A percentile compares a stretch with the other conserved stretches of the same genome.
Evolutionary conservation across 2,113 vertebrate species (phyloP).

Genomic region (Diglossa brunneiventris): DNA sequence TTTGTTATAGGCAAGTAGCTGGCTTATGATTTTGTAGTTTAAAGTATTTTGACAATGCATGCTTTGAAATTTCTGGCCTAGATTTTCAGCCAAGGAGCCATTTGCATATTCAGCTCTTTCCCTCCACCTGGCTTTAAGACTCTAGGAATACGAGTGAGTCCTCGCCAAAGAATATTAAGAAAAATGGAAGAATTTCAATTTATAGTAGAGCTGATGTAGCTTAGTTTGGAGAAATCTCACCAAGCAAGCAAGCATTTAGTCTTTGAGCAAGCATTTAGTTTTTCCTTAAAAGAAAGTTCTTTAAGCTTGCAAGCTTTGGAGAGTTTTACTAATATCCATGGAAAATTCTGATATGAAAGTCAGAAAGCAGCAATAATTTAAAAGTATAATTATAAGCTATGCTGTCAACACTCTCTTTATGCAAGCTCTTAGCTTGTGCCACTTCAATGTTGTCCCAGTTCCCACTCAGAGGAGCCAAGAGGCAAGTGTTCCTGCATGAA

Average conservation of each 20-base stretch:
- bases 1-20: conserved; percentile 38
- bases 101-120: conserved; percentile 16
- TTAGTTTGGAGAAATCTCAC: conserved; percentile 32
- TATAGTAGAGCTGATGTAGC: conserved; percentile 18
- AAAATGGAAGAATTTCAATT: conserved; percentile 42
- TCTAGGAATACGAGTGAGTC: not conserved
- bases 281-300: conserved; percentile 45
- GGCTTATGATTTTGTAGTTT: conserved; percentile 21
- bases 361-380: conserved; percentile 20
- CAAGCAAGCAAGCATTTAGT: not conserved
- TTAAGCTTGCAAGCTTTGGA: conserved; percentile 23
- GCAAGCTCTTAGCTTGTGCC: not conserved
- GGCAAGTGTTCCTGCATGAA: not conserved
- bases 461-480: not conserved
- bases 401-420: not conserved
- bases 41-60: conserved; percentile 27
- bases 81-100: conserved; percentile 4
- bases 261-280: no score
- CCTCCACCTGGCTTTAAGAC: conserved; percentile 5
- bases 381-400: conserved; percentile 10
- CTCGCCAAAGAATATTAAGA: not conserved
- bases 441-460: not conserved
- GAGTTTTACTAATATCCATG: conserved; percentile 19
- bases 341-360: conserved; percentile 24
- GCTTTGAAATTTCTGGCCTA: conserved; percentile 60